phyloP scores from a whole-genome alignment of 2,797 vertebrate species.

The Phylloscopus collybita region DNA sequence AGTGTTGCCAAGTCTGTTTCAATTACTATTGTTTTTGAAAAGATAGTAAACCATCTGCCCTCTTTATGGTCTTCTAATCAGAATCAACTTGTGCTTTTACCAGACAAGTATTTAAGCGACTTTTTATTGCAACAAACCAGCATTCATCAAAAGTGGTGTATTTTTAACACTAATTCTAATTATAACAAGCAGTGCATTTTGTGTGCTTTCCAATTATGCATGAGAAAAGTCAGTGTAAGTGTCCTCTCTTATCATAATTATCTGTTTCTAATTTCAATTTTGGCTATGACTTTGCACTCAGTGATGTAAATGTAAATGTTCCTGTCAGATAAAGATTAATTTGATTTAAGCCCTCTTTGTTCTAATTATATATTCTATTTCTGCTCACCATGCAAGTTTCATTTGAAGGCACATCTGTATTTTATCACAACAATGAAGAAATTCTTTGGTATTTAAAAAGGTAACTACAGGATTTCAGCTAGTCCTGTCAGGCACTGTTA shows the following conservation, averaged over 20 bases:
- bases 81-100: slow-evolving; percentile 61
- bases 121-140: slow-evolving; percentile 65
- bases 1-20: not conserved
- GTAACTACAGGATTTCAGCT: slow-evolving; percentile 64
- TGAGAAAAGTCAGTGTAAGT: slow-evolving; percentile 79
- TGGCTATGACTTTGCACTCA: slow-evolving; percentile 82
- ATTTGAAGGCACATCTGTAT: slow-evolving; percentile 80
- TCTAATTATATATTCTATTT: slow-evolving; percentile 88
- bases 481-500: slow-evolving; percentile 65
- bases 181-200: slow-evolving; percentile 79
- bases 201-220: slow-evolving; percentile 81
- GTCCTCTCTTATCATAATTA: slow-evolving; percentile 86
- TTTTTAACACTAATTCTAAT: slow-evolving; percentile 80
- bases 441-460: slow-evolving; percentile 68
- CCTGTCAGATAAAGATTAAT: slow-evolving; percentile 87
- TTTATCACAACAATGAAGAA: slow-evolving; percentile 79
- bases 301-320: slow-evolving; percentile 86
- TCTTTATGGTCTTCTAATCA: slow-evolving; percentile 60
- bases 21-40: not conserved
- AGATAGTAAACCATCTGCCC: slow-evolving; percentile 31
- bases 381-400: slow-evolving; percentile 81
- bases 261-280: slow-evolving; percentile 88
- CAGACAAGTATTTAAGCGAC: slow-evolving; percentile 68
- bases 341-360: slow-evolving; percentile 85
- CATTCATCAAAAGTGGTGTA: slow-evolving; percentile 71